These are phyloP conservation scores for Drosophila trichaetosa DNA, from an alignment of 2,888 invertebrate species.

Conservation along the genomic window DNA sequence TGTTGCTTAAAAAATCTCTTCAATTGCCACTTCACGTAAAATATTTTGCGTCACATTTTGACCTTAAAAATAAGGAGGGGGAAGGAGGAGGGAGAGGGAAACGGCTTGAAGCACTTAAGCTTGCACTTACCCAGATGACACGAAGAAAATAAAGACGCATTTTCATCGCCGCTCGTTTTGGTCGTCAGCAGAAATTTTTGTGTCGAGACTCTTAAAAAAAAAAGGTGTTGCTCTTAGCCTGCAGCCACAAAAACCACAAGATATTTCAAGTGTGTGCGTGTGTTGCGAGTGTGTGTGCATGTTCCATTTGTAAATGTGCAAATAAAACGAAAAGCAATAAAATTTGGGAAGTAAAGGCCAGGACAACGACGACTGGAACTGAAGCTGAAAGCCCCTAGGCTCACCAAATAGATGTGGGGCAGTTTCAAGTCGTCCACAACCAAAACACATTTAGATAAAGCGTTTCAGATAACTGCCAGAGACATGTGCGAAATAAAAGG, in stretches of 20 bases:
- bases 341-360: slow-evolving; percentile 42
- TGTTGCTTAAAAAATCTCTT: slow-evolving; percentile 15
- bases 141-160: slow-evolving; percentile 29
- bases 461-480: slow-evolving; percentile 74
- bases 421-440: slow-evolving; percentile 32
- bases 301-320: slow-evolving; percentile 77
- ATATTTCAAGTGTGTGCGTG: slow-evolving; percentile 13
- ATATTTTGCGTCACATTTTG: slow-evolving; percentile 9
- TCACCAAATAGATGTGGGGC: slow-evolving; percentile 23
- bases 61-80: neutral
- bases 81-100: neutral
- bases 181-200: slow-evolving; percentile 31
- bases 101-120: slow-evolving; percentile 40
- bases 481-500: slow-evolving; percentile 34
- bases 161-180: slow-evolving; percentile 32
- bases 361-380: slow-evolving; percentile 1
- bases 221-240: slow-evolving; percentile 60
- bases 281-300: slow-evolving; percentile 14
- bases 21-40: slow-evolving; percentile 16
- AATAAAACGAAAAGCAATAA: slow-evolving; percentile 77
- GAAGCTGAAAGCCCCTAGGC: slow-evolving; percentile 21
- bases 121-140: slow-evolving; percentile 70
- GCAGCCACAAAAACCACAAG: slow-evolving; percentile 47
- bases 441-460: slow-evolving; percentile 74
- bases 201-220: slow-evolving; percentile 41